These are phyloP conservation scores for Albula glossodonta DNA, from an alignment of 2,113 vertebrate genomes.

Conservation along the genomic window DNA sequence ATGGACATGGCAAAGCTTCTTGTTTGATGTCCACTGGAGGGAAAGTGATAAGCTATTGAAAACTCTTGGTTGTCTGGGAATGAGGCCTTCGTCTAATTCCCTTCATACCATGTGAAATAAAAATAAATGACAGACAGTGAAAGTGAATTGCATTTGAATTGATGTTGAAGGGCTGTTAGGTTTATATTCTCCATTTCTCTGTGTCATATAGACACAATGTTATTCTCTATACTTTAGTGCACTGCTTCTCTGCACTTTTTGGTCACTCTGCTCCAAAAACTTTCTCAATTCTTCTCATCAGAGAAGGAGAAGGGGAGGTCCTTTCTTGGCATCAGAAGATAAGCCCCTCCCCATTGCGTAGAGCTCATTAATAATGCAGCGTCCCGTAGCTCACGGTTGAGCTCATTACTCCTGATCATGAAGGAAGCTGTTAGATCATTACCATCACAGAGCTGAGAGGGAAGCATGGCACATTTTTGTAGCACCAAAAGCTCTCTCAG, in stretches of 20 bases:
- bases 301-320: neutral
- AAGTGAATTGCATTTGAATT: neutral
- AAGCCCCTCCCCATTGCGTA: neutral
- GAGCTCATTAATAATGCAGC: slow-evolving; percentile 9
- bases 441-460: slow-evolving; percentile 31
- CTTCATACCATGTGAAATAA: neutral
- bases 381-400: neutral
- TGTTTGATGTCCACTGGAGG: neutral
- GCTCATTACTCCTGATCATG: slow-evolving; percentile 8
- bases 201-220: neutral
- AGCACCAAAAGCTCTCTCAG: slow-evolving; percentile 65
- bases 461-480: slow-evolving; percentile 57
- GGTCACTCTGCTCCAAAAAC: neutral
- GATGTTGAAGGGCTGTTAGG: neutral
- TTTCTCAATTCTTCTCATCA: neutral
- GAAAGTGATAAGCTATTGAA: neutral
- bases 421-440: slow-evolving; percentile 13
- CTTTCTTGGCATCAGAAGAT: neutral
- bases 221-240: neutral
- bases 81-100: neutral
- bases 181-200: neutral
- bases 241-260: neutral
- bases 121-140: neutral
- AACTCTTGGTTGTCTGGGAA: neutral
- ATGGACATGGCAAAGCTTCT: neutral